Conservation (phyloP, 2,113 vertebrate genomes). For the Alligator sinensis region DNA sequence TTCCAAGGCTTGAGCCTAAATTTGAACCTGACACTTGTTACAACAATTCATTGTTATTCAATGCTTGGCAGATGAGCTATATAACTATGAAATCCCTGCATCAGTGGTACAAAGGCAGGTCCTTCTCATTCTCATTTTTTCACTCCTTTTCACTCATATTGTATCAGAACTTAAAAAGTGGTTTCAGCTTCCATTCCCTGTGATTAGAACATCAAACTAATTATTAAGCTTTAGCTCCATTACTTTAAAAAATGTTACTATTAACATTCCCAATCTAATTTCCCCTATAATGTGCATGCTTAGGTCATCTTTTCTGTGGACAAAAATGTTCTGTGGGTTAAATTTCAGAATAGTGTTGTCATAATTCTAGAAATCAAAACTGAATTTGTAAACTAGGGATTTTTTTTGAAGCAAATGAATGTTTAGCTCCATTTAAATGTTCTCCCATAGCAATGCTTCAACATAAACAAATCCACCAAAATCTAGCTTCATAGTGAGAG, state of each 20-base stretch:
- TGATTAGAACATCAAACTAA: neutral
- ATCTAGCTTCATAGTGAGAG: neutral
- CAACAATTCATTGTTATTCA: neutral
- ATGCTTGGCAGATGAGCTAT: neutral
- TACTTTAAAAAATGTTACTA: slow-evolving; percentile 10
- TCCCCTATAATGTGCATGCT: neutral
- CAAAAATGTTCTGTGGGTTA: slow-evolving; percentile 19
- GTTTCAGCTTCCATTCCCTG: neutral
- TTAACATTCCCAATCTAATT: slow-evolving; percentile 2
- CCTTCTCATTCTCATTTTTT: neutral
- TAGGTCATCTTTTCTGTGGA: neutral
- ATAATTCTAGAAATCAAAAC: neutral
- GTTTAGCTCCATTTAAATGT: slow-evolving; percentile 28
- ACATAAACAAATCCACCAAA: neutral
- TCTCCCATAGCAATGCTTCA: neutral
- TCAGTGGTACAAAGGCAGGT: neutral
- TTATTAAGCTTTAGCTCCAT: neutral
- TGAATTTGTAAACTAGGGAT: neutral
- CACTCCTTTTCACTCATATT: neutral
- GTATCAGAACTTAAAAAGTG: neutral
- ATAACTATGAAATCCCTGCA: neutral
- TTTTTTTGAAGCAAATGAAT: slow-evolving; percentile 14
- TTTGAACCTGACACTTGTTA: too few species aligned
- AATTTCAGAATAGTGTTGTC: slow-evolving; percentile 13
- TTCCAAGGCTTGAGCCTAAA: too few species aligned